These are phyloP conservation scores for Itoplectis maculator DNA, from an alignment of 2,888 invertebrate genomes.

Conservation along the genomic window DNA sequence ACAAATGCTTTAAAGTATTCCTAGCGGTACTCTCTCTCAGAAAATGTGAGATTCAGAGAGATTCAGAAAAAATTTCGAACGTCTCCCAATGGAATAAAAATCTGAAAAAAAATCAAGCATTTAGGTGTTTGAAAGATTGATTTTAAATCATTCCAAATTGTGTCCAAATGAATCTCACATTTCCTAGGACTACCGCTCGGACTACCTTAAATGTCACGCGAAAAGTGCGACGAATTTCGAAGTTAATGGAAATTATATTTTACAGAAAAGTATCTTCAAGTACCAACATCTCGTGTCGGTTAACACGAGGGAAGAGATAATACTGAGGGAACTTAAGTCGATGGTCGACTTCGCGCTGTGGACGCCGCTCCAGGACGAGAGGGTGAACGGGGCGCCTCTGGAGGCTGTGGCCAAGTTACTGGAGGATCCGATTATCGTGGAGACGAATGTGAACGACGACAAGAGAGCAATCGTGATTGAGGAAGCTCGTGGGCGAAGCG, in stretches of 20 bases:
- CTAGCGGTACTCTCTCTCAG: too few relatives aligned
- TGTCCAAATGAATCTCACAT: too few relatives aligned
- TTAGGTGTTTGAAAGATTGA: too few relatives aligned
- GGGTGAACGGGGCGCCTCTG: conserved; percentile 90
- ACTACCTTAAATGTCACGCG: neutral
- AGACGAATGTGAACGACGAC: conserved; percentile 49
- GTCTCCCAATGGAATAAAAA: too few relatives aligned
- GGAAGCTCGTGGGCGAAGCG: conserved; percentile 81
- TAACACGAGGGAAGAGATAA: conserved; percentile 89
- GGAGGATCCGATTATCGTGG: conserved; percentile 83
- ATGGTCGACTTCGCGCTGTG: conserved; percentile 91
- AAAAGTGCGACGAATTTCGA: neutral
- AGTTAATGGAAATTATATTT: conserved; percentile 69
- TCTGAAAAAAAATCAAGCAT: too few relatives aligned
- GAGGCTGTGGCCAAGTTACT: conserved; percentile 90
- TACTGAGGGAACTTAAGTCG: conserved; percentile 91
- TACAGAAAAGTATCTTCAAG: conserved; percentile 91
- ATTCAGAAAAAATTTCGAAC: too few relatives aligned
- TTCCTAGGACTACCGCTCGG: too few relatives aligned
- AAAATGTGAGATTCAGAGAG: too few relatives aligned
- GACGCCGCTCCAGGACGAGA: conserved; percentile 91
- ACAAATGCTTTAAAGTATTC: too few relatives aligned
- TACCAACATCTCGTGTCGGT: conserved; percentile 89
- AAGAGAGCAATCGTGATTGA: conserved; percentile 80
- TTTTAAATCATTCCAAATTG: too few relatives aligned